These are phyloP conservation scores for Nomada fucata DNA, from an alignment of 2,888 invertebrate species.

Conservation along the genomic window DNA sequence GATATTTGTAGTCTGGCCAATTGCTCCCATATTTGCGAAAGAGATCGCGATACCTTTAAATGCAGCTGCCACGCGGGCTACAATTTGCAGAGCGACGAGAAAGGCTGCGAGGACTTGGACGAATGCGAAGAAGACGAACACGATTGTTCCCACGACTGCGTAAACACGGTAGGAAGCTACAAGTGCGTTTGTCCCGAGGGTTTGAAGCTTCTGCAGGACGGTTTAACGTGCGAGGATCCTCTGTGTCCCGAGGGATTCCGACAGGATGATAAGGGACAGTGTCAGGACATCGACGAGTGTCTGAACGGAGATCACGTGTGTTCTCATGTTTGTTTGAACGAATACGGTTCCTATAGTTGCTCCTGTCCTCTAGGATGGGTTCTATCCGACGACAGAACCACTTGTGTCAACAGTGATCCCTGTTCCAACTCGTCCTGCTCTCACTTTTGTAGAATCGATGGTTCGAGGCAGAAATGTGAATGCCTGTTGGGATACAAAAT, in stretches of 20 bases:
- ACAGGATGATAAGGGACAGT: slow-evolving; percentile 70
- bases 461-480: slow-evolving; percentile 81
- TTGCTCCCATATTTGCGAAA: slow-evolving; percentile 85
- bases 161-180: slow-evolving; percentile 80
- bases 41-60: slow-evolving; percentile 84
- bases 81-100: slow-evolving; percentile 83
- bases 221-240: slow-evolving; percentile 79
- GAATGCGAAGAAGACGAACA: slow-evolving; percentile 81
- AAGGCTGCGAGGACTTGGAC: slow-evolving; percentile 81
- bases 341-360: slow-evolving; percentile 87
- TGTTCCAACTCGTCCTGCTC: slow-evolving; percentile 77
- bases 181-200: slow-evolving; percentile 79
- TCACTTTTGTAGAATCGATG: slow-evolving; percentile 73
- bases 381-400: slow-evolving; percentile 81
- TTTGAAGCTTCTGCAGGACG: slow-evolving; percentile 79
- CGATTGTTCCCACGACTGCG: slow-evolving; percentile 83
- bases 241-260: slow-evolving; percentile 69
- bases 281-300: slow-evolving; percentile 80
- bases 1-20: slow-evolving; percentile 70
- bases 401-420: slow-evolving; percentile 66
- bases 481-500: slow-evolving; percentile 85
- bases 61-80: slow-evolving; percentile 85
- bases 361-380: slow-evolving; percentile 85
- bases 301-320: slow-evolving; percentile 83
- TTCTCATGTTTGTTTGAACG: slow-evolving; percentile 85